Percentiles rank a stretch among this genome's conserved stretches.
These are phyloP conservation scores for Drosophila nebulosa DNA, from an alignment of 1,140 invertebrate species.

Conservation along the genomic window DNA sequence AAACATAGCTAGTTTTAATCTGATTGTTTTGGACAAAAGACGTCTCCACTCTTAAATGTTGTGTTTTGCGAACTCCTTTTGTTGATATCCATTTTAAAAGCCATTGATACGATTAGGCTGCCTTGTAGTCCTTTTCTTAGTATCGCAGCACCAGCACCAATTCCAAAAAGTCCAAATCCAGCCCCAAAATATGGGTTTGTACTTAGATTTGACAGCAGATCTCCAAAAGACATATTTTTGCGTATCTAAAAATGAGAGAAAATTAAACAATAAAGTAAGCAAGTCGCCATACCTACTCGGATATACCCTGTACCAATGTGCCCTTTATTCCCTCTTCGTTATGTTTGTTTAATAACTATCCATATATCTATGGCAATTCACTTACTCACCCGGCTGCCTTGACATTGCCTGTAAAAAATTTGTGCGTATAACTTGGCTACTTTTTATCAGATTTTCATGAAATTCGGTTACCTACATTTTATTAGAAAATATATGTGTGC, in stretches of 20 bases:
- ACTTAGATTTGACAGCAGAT: conserved; percentile 89
- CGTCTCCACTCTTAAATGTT: conserved; percentile 97
- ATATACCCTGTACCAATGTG: too few relatives aligned
- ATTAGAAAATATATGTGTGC: too few relatives aligned
- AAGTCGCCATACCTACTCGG: too few relatives aligned
- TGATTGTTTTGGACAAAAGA: conserved; percentile 95
- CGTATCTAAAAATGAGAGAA: conserved; percentile 14
- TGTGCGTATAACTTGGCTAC: too few relatives aligned
- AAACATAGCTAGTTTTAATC: conserved; percentile 96
- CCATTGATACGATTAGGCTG: conserved; percentile 95
- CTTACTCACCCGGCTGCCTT: too few relatives aligned
- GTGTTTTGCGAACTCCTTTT: conserved; percentile 91
- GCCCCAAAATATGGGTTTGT: conserved; percentile 99
- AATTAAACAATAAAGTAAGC: too few relatives aligned
- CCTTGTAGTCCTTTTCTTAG: conserved; percentile 90
- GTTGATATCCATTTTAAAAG: conserved; percentile 95
- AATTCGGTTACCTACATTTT: too few relatives aligned
- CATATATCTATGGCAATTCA: too few relatives aligned
- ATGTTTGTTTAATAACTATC: too few relatives aligned
- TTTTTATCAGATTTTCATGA: too few relatives aligned
- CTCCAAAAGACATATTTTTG: conserved; percentile 86
- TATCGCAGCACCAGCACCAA: conserved; percentile 94
- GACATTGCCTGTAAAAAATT: too few relatives aligned
- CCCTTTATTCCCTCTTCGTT: too few relatives aligned
- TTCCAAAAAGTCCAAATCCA: conserved; percentile 96